phyloP scores from a whole-genome alignment of 1,140 invertebrate species.

The Coelopa frigida region DNA sequence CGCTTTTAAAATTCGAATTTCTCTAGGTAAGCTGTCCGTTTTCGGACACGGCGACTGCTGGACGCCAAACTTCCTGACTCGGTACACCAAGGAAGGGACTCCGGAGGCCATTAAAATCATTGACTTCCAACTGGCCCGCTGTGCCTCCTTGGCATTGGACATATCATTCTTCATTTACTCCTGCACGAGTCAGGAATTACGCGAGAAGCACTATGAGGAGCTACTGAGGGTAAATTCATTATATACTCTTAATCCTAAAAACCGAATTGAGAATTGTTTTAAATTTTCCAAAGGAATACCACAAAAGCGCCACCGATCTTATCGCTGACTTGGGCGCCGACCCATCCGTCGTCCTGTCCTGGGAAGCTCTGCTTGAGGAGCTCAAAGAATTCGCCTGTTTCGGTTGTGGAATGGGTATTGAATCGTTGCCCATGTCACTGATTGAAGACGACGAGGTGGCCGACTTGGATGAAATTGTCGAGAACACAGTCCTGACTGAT shows the following conservation, averaged over 20 bases:
- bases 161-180: conserved; percentile 57
- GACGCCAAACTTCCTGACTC: conserved; percentile 63
- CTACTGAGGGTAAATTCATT: conserved; percentile 44
- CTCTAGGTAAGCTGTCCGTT: conserved; percentile 44
- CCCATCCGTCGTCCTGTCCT: conserved; percentile 52
- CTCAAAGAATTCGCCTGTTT: conserved; percentile 55
- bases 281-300: conserved; percentile 41
- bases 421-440: conserved; percentile 54
- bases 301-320: conserved; percentile 49
- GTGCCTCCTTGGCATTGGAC: conserved; percentile 53
- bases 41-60: conserved; percentile 66
- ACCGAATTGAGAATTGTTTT: background rate
- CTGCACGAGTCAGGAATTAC: conserved; percentile 52
- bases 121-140: conserved; percentile 60
- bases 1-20: background rate
- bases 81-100: conserved; percentile 40
- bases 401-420: conserved; percentile 55
- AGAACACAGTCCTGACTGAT: conserved; percentile 48
- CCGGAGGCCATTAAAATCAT: conserved; percentile 54
- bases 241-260: background rate
- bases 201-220: conserved; percentile 51
- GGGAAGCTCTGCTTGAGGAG: conserved; percentile 48
- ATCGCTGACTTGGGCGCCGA: conserved; percentile 54
- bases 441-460: conserved; percentile 54
- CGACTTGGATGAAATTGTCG: conserved; percentile 53